Base-by-base conservation (phyloP, 37 sponge, comb jelly and placozoan genomes). In the Tethya wilhelma region DNA sequence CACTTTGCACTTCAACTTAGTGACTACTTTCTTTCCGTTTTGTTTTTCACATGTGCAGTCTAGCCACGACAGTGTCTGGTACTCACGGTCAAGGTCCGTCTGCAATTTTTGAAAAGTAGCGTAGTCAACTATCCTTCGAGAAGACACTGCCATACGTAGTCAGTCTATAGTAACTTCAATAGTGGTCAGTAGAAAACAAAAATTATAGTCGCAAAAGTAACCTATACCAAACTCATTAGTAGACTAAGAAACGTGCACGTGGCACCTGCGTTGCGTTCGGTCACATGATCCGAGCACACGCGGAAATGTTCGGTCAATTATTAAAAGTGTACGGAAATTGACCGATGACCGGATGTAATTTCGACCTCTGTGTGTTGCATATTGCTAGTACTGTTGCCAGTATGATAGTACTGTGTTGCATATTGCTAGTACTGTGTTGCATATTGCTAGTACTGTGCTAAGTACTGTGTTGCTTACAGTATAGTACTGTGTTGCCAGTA, bases 101-200 rank as follows among this genome's bases (percentile, higher is more conserved):
- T 84, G 77, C 85, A 77, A 84, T 71, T 84, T 84, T 60, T 84
- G 85, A 62, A 77, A 78, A 38, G 72, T 85, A 55, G 86, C 38
- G 64, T 78, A 85, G 23, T 38, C 79, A 9, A 85, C 86, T 33
- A 36, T 67, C 20, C 67, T 67, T 28, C 39, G 82, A 67, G 82
- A 78, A 19, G 38, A 38, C 33, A 68, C 38, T n/a, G n/a, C n/a
- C n/a, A n/a, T n/a, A n/a, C n/a, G n/a, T n/a, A n/a, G n/a, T n/a
- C n/a, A n/a, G 2, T 59, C 59, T 25, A n/a, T n/a, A n/a, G n/a
- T n/a, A n/a, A n/a, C n/a, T n/a, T n/a, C n/a, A n/a, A n/a, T n/a
- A n/a, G n/a, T n/a, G n/a, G n/a, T n/a, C n/a, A n/a, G n/a, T n/a
- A n/a, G n/a, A n/a, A n/a, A n/a, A n/a, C n/a, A n/a, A n/a, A n/a